These are phyloP conservation scores for Dryocosmus kuriphilus DNA, from an alignment of 2,888 invertebrate genomes.

Conservation along the genomic window DNA sequence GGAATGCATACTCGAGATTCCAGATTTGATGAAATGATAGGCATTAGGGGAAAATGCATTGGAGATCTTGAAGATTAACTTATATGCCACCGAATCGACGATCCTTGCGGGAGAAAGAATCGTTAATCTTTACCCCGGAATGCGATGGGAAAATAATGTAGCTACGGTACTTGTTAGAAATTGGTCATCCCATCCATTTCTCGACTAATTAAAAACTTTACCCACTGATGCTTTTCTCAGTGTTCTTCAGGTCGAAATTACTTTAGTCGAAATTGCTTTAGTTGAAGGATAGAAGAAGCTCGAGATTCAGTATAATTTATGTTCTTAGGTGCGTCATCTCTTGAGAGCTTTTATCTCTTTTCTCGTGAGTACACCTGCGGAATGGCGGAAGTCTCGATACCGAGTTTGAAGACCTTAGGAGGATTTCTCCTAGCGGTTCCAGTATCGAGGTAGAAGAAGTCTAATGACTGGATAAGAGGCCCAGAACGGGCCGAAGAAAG, in stretches of 20 bases:
- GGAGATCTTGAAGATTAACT: constrained; percentile 26
- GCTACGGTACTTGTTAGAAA: not conserved
- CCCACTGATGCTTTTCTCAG: too few species aligned
- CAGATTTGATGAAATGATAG: constrained; percentile 52
- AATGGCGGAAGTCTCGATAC: constrained; percentile 46
- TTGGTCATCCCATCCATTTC: not conserved
- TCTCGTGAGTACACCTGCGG: constrained; percentile 44
- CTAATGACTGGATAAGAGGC: constrained; percentile 53
- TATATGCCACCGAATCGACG: constrained; percentile 35
- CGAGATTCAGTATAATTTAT: constrained; percentile 23
- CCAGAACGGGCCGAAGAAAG: constrained; percentile 39
- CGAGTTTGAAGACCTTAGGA: constrained; percentile 32
- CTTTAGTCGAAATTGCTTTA: too few species aligned
- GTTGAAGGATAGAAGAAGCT: too few species aligned
- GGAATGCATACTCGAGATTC: constrained; percentile 62
- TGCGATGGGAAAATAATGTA: constrained; percentile 26
- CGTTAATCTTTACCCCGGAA: constrained; percentile 13
- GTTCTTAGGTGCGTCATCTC: constrained; percentile 8
- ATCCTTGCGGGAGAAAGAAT: not conserved
- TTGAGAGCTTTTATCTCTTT: not conserved
- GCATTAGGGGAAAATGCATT: constrained; percentile 31
- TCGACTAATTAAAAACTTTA: not conserved
- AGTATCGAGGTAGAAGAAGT: constrained; percentile 43
- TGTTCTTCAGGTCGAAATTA: too few species aligned
- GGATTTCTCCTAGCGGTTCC: constrained; percentile 23